Evolutionary conservation across 2,888 invertebrate species (phyloP), one percentile per base, ranked within the genome.

Genomic region (Chydorus sphaericus): DNA sequence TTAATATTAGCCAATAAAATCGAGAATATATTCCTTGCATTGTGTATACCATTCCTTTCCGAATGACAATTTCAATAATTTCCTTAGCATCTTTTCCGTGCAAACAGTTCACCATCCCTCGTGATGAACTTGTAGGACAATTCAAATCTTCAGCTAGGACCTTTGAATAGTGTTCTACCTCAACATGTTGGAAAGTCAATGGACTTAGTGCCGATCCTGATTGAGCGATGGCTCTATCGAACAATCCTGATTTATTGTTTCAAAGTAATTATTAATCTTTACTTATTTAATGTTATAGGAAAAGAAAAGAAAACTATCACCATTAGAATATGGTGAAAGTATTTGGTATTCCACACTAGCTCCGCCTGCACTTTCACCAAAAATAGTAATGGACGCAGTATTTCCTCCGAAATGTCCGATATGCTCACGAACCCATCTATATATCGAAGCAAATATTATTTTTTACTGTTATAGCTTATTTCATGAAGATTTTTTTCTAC

Each of bases 301-400:
- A 11, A 20, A 50, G 29, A 31, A 11, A n/a, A n/a, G n/a, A n/a
- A n/a, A n/a, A n/a, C n/a, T n/a, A n/a, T n/a, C n/a, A 14, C 50
- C 50, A n/a, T 50, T 29, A 3, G 50, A 50, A 11, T 11, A n/a
- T 2, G 50, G 50, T 1, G 50, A 50, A 10, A 50, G 50, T 4
- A 50, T 11, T 31, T 50, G 50, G 30, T n/a, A 50, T 16, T 50
- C 50, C 1, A 59, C 56, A 10, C 59, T 39, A 18, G 59, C 59
- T 30, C 59, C 56, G 14, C 59, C 59, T 10, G 59, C 59, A 11
- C 56, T 56, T 29, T 59, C 59, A 11, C 59, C 59, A 37, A 59
- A 59, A 23, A 59, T 59, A 7, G 59, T 59, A 28, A 59, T 48
- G 8, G 52, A 48, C 3, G 39, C 33, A 3, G 55, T 31, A 49